These are phyloP conservation scores for Perizoma flavofasciatum DNA, from an alignment of 2,888 invertebrate species.

Conservation along the genomic window DNA sequence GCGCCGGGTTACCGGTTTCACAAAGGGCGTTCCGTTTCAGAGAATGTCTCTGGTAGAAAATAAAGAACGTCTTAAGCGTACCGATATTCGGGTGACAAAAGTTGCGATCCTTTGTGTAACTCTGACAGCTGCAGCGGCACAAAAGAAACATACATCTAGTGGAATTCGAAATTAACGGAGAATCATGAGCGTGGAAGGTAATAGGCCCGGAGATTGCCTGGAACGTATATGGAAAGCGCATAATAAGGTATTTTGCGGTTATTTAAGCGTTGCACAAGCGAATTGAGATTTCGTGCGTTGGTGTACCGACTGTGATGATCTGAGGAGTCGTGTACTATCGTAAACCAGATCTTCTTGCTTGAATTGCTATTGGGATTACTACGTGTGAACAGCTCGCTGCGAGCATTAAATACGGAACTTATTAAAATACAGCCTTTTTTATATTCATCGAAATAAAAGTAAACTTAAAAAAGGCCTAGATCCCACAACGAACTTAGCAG, in stretches of 20 bases:
- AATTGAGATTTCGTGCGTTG: conserved; percentile 80
- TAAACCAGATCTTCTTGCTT: conserved; percentile 71
- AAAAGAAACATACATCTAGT: conserved; percentile 69
- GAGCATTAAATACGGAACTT: conserved; percentile 62
- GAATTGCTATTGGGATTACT: conserved; percentile 70
- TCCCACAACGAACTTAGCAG: not conserved
- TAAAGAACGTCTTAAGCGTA: conserved; percentile 70
- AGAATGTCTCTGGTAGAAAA: conserved; percentile 67
- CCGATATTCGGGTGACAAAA: conserved; percentile 74
- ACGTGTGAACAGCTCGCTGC: conserved; percentile 67
- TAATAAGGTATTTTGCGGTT: conserved; percentile 83
- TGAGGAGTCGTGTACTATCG: conserved; percentile 64
- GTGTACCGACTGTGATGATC: conserved; percentile 65
- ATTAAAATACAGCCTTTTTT: conserved; percentile 60
- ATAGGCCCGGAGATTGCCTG: conserved; percentile 74
- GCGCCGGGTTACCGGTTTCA: conserved; percentile 49
- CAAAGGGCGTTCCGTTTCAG: conserved; percentile 75
- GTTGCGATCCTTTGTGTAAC: conserved; percentile 76
- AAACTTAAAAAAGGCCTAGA: not conserved
- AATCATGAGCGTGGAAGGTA: conserved; percentile 71
- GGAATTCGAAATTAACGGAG: conserved; percentile 77
- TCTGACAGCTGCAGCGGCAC: conserved; percentile 72
- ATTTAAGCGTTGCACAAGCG: conserved; percentile 80
- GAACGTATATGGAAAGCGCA: conserved; percentile 81
- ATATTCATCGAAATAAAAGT: not conserved